Conservation (phyloP, 2,113 vertebrate genomes). For the Trachemys scripta region DNA sequence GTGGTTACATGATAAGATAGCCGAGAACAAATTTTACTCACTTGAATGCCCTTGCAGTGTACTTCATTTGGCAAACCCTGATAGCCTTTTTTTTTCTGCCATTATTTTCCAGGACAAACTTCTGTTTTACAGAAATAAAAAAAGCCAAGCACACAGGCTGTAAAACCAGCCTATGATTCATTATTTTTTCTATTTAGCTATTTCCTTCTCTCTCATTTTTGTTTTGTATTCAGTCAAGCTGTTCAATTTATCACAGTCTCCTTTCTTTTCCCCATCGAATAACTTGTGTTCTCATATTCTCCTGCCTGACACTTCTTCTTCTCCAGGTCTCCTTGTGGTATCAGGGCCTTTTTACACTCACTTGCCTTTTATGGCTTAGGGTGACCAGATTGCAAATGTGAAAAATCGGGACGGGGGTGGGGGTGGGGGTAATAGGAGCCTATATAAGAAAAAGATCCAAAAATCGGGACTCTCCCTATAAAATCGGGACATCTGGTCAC, state of each 20-base stretch:
- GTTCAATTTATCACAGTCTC: constrained; percentile 3
- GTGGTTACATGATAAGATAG: constrained; percentile 42
- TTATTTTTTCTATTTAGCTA: background rate
- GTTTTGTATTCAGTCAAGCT: background rate
- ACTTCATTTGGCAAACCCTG: constrained; percentile 41
- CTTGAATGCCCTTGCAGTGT: constrained; percentile 19
- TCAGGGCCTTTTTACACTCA: background rate
- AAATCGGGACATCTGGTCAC: no score
- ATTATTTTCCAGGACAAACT: constrained; percentile 10
- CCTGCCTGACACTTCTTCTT: background rate
- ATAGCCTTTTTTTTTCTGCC: constrained; percentile 15
- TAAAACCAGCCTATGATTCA: background rate
- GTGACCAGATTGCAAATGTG: no score
- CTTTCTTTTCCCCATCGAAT: background rate
- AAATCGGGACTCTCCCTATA: no score
- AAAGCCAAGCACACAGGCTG: background rate
- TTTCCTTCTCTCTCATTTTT: background rate
- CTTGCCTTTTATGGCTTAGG: background rate
- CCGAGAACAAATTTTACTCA: constrained; percentile 39
- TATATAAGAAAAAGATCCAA: no score
- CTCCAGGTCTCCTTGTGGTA: background rate
- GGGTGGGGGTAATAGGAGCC: no score
- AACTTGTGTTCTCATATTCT: background rate
- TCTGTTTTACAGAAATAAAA: constrained; percentile 41
- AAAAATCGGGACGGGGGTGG: no score